phyloP scores from a whole-genome alignment of 2,888 invertebrate species.

The Nephrotoma guestfalica region DNA sequence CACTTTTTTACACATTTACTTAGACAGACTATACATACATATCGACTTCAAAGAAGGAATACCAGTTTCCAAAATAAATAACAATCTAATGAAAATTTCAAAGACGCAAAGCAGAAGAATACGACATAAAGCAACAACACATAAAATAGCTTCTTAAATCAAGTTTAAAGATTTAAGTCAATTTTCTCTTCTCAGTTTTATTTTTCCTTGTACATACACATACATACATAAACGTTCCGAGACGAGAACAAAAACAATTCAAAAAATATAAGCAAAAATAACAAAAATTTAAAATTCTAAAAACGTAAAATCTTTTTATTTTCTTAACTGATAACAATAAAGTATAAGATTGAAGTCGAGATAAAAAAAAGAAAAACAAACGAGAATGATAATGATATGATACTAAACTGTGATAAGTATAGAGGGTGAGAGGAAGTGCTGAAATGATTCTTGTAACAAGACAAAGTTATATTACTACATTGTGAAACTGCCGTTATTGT shows the following conservation, averaged over 20 bases:
- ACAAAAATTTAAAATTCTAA: neutral
- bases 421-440: neutral
- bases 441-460: neutral
- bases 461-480: neutral
- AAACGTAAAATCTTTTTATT: neutral
- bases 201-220: neutral
- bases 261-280: neutral
- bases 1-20: no score
- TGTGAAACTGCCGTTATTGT: neutral
- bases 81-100: neutral
- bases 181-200: neutral
- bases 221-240: neutral
- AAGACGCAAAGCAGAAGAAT: neutral
- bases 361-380: neutral
- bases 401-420: neutral
- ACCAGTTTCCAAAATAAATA: neutral
- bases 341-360: neutral
- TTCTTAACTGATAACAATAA: neutral
- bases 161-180: neutral
- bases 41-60: neutral
- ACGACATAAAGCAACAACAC: neutral
- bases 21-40: neutral
- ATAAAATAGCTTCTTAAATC: neutral
- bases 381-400: neutral
- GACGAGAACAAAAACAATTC: neutral